A percentile compares a stretch with the other conserved stretches of the same genome.
These are phyloP conservation scores for Rhizoglyphus robini DNA, from an alignment of 1,140 invertebrate species.

Conservation along the genomic window DNA sequence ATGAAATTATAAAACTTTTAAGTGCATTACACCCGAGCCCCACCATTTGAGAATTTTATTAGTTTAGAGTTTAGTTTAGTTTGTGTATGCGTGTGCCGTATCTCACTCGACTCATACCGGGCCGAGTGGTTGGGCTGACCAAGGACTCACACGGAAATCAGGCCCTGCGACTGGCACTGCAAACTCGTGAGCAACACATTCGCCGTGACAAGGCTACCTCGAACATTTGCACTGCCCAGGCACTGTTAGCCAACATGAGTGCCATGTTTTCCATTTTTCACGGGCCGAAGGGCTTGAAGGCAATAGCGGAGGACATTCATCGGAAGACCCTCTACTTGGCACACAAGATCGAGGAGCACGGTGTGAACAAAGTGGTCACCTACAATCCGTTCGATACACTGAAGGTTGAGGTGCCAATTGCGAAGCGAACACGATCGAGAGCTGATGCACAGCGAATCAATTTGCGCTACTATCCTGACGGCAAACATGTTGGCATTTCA, in stretches of 20 bases:
- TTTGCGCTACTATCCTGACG: constrained; percentile 37
- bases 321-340: constrained; percentile 58
- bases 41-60: too few species aligned
- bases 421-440: constrained; percentile 47
- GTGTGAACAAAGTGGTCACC: constrained; percentile 32
- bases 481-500: constrained; percentile 59
- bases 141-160: constrained; percentile 75
- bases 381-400: constrained; percentile 86
- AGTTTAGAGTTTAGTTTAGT: constrained; percentile 58
- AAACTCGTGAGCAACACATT: constrained; percentile 97
- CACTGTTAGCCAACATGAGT: constrained; percentile 80
- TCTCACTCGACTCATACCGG: constrained; percentile 83
- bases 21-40: too few species aligned
- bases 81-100: constrained; percentile 37
- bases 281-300: constrained; percentile 69
- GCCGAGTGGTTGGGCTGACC: constrained; percentile 91
- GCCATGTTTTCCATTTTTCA: constrained; percentile 98
- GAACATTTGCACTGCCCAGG: constrained; percentile 98
- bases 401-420: constrained; percentile 50
- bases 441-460: constrained; percentile 70
- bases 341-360: background rate
- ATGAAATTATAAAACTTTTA: too few species aligned
- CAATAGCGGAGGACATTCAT: constrained; percentile 78
- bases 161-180: constrained; percentile 82
- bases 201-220: constrained; percentile 94